Evolutionary conservation across 1,140 invertebrate species (phyloP), one percentile per base, ranked within the genome.

Genomic region (Xylocopa sonorina): DNA sequence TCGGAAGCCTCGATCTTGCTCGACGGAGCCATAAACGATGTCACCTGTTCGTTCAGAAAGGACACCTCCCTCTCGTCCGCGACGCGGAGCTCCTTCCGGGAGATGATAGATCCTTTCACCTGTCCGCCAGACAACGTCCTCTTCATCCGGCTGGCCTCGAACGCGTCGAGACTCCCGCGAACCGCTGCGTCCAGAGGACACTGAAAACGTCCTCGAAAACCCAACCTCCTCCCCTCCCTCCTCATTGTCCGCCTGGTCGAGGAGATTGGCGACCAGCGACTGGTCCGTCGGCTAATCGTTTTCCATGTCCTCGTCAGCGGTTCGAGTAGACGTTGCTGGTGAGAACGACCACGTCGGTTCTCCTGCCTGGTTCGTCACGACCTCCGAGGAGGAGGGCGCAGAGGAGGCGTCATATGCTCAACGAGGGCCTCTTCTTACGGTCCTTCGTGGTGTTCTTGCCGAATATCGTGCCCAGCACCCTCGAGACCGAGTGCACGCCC

Each of bases 401-500:
- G 62, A 91, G 87, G 80, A 91, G 88, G 82, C 89, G 91, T 92
- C 90, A 95, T 93, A 96, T 96, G 88, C 95, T 96, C 81, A 96
- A 92, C 12, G 96, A 97, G 38, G 96, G 96, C 87, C 96, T 93
- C 91, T 96, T 96, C 91, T 96, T 96, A 78, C 95, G 92, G 75
- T 95, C 95, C 80, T 95, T 95, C 89, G 95, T 96, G 79, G 94
- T 96, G 88, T 96, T 96, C 91, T 96, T 96, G 1, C 96, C 96
- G 81, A 97, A 96, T 88, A 97, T 96, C 84, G 95, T 96, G 14
- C 96, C 96, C 74, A 97, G 94, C 69, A 95, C 95, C 90, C 95
- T 96, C 12, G 96, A 97, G 2, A 97, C 96, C 80, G 95, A 96
- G 86, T 96, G 96, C 1, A 97, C 95, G 4, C 96, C 96, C 7